Evolutionary conservation across 2,113 vertebrate genomes (phyloP), one percentile per base, ranked within the genome.

Genomic region (Odocoileus virginianus): DNA sequence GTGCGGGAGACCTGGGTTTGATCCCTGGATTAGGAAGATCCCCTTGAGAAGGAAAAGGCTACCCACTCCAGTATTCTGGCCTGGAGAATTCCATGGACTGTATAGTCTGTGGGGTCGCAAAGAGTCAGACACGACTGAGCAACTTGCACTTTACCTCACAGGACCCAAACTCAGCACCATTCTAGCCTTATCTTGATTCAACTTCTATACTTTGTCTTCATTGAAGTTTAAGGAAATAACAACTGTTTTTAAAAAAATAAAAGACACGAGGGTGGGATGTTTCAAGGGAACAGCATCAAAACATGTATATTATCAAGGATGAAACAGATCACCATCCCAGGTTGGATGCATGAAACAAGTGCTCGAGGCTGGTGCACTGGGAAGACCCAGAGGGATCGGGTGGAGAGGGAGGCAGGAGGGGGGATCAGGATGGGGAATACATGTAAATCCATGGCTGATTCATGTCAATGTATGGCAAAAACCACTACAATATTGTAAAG

Each of bases 61-160:
- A 40, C 10, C n/a, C 10, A 74, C 10, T 23, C 67, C 67, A 23
- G n/a, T 23, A 40, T 40, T 40, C 19, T 23, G n/a, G n/a, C 19
- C n/a, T 74, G n/a, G 67, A 74, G 67, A 74, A 74, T 12, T 40
- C 23, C 19, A 23, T 23, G 19, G 67, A 74, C 67, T 40, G 19
- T 40, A 40, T 40, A 40, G n/a, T 74, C 19, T 10, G 40, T 23
- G 67, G 19, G 21, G 67, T 74, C 10, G 0, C 67, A 40, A 36
- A 71, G n/a, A 74, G n/a, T 74, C 10, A 0, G n/a, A 74, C 5
- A 40, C 0, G 0, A 74, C 67, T 40, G 19, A 13, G 67, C 17
- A 40, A 74, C n/a, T 23, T 40, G 50, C 19, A 55, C 40, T 57
- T 71, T 52, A 88, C 21, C 16, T 60, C n/a, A 47, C 0, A 17